Evolutionary conservation across 2,888 invertebrate genomes (phyloP).

Genomic region (Halictus ligatus): DNA sequence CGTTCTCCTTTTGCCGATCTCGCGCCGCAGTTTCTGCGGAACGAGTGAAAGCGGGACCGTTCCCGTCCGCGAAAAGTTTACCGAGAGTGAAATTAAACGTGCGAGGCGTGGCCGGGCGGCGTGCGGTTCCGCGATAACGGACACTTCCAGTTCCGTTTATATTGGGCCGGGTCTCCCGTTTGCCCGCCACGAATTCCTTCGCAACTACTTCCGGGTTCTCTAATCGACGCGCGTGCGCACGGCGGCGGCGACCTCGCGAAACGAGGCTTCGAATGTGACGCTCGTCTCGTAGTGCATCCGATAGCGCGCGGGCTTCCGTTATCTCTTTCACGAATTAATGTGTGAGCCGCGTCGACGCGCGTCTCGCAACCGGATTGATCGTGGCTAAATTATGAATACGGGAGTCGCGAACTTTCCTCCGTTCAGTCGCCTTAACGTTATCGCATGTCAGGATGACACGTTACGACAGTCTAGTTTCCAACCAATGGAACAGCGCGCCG

Average conservation of each 20-base stretch:
- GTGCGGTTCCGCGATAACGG: neutral
- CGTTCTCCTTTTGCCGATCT: neutral
- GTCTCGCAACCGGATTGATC: neutral
- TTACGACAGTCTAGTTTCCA: too few relatives aligned
- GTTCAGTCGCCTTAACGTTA: neutral
- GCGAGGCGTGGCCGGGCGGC: neutral
- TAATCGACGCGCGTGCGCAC: neutral
- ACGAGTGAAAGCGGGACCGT: constrained; percentile 30
- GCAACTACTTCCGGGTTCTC: neutral
- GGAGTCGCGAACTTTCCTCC: neutral
- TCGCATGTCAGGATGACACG: too few relatives aligned
- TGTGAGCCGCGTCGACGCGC: neutral
- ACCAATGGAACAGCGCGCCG: too few relatives aligned
- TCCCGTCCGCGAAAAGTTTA: constrained; percentile 27
- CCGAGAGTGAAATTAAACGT: constrained; percentile 27
- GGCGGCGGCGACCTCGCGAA: neutral
- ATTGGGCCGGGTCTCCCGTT: neutral
- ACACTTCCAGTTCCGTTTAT: constrained; percentile 3
- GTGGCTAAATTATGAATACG: neutral
- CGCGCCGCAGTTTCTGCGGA: neutral
- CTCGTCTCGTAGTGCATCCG: neutral
- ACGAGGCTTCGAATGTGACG: neutral
- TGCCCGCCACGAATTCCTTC: neutral
- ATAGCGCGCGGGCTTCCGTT: neutral
- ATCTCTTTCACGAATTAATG: neutral